Percentiles rank a stretch among this genome's conserved stretches.
Conservation (phyloP, 2,113 vertebrate species). For the Fregetta grallaria region DNA sequence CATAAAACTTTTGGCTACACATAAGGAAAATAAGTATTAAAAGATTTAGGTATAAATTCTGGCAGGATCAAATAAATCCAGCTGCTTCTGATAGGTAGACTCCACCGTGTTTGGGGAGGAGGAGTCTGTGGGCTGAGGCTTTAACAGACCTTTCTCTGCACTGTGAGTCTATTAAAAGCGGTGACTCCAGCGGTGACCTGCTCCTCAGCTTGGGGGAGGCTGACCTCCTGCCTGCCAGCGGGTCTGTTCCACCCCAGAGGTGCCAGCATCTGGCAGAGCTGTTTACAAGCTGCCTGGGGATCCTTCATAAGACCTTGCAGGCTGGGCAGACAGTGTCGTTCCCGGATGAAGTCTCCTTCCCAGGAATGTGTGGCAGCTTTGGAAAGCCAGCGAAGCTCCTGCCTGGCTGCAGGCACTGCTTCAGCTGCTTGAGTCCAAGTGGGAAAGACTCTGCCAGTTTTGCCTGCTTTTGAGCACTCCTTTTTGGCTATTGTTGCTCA, state of each 20-base stretch:
- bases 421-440: background rate
- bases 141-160: background rate
- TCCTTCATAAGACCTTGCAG: background rate
- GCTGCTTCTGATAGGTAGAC: background rate
- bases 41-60: slow-evolving; percentile 52
- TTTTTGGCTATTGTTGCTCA: slow-evolving; percentile 52
- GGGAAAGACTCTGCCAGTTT: slow-evolving; percentile 19
- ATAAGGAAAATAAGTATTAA: slow-evolving; percentile 45
- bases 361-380: background rate
- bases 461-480: background rate
- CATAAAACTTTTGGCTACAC: slow-evolving; percentile 40
- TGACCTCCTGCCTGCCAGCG: background rate
- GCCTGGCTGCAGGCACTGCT: background rate
- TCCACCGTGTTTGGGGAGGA: background rate
- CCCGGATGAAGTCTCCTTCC: background rate
- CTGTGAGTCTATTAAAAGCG: background rate
- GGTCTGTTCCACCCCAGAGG: background rate
- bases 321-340: background rate
- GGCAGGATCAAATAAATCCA: slow-evolving; percentile 22
- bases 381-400: background rate
- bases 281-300: background rate
- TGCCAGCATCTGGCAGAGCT: background rate
- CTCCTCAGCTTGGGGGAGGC: background rate
- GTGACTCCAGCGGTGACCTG: background rate
- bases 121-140: background rate